phyloP scores from a whole-genome alignment of 2,888 invertebrate species.

The Agrenia bidenticulata region DNA sequence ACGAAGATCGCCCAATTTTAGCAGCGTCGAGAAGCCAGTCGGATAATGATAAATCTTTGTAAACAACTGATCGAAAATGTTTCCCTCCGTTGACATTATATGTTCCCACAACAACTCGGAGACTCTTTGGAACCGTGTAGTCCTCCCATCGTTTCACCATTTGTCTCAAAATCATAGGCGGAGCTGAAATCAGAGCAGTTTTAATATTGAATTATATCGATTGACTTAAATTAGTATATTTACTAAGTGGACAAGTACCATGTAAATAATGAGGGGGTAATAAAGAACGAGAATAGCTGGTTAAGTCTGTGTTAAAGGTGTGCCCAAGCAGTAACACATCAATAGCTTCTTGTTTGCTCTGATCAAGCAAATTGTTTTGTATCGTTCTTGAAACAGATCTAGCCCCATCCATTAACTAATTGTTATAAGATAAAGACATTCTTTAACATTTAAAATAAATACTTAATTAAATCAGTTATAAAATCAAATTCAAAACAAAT shows the following conservation, averaged over 20 bases:
- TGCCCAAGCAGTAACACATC: conserved; percentile 91
- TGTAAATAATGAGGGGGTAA: conserved; percentile 84
- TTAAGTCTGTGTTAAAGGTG: conserved; percentile 83
- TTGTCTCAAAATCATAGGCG: conserved; percentile 77
- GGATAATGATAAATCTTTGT: conserved; percentile 80
- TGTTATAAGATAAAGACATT: not conserved
- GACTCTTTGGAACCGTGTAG: conserved; percentile 68
- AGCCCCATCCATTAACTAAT: conserved; percentile 88
- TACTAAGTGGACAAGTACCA: conserved; percentile 58
- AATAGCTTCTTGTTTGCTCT: conserved; percentile 95
- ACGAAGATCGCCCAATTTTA: conserved; percentile 60
- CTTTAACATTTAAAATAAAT: not conserved
- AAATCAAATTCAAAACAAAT: too few relatives aligned
- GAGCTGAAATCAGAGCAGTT: conserved; percentile 60
- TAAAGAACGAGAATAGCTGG: conserved; percentile 85
- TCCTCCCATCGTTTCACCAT: conserved; percentile 82
- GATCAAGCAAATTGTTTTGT: conserved; percentile 96
- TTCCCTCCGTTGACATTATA: conserved; percentile 99
- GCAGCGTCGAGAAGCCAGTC: conserved; percentile 90
- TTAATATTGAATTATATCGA: conserved; percentile 13
- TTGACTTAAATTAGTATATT: too few relatives aligned
- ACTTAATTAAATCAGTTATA: too few relatives aligned
- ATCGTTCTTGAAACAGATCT: conserved; percentile 96
- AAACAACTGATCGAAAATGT: conserved; percentile 93
- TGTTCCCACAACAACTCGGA: conserved; percentile 87